phyloP scores from a whole-genome alignment of 2,888 invertebrate genomes.

The Plebejus melissa region DNA sequence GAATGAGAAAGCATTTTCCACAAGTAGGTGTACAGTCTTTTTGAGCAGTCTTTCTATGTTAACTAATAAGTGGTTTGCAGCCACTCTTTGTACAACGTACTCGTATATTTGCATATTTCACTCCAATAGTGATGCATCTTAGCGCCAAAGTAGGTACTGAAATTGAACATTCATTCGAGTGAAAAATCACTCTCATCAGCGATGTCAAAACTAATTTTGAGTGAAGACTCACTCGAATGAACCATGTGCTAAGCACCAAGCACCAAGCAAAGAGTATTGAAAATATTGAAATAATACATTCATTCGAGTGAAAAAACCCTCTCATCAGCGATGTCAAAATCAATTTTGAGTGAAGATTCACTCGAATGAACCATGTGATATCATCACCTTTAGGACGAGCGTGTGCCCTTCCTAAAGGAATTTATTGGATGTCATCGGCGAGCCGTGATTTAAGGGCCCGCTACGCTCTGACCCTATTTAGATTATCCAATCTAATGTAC shows the following conservation, averaged over 20 bases:
- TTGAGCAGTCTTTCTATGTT: too few species aligned
- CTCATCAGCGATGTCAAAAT: too few species aligned
- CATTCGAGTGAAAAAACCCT: not conserved
- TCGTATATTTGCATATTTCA: too few species aligned
- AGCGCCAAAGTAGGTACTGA: too few species aligned
- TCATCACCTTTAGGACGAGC: not conserved
- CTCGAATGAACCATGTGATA: not conserved
- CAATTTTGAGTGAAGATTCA: not conserved
- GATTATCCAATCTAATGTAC: constrained; percentile 30
- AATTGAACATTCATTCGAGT: not conserved
- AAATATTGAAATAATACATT: not conserved
- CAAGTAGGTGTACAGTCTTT: too few species aligned
- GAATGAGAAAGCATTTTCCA: too few species aligned
- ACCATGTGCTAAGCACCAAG: not conserved
- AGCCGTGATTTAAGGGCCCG: constrained; percentile 55
- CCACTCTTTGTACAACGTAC: too few species aligned
- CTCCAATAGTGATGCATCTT: too few species aligned
- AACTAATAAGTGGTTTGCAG: too few species aligned
- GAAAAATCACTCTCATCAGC: not conserved
- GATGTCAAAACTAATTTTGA: too few species aligned
- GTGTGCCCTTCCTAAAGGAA: constrained; percentile 44
- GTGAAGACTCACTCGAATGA: not conserved
- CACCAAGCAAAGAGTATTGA: too few species aligned
- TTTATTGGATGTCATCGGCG: constrained; percentile 69
- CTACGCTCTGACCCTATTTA: constrained; percentile 29